Base-by-base conservation (phyloP, 2,888 invertebrate genomes). In the Cerceris rybyensis region DNA sequence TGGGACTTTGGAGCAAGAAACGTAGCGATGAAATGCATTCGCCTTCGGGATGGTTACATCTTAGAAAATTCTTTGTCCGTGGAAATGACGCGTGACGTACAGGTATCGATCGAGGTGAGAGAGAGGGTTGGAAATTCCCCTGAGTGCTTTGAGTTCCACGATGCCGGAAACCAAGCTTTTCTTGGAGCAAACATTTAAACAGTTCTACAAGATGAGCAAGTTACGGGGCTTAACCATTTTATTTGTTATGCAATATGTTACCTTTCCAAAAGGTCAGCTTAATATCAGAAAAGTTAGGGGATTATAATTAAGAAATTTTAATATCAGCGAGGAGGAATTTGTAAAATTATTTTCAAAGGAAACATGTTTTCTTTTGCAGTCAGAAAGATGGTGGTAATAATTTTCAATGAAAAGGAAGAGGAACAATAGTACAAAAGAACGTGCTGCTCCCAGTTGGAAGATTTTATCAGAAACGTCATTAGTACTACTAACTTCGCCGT, bases 51-150 rank as follows among this genome's bases (percentile, higher is more conserved):
- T 70, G 70, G 55, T 70, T 77, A 63, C 80, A 77, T 67, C 73
- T 73, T 16, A 43, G 75, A 70, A 72, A 74, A 50, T 78, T 81
- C 80, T 80, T 85, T 80, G 85, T 81, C 66, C 81, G 52, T 7
- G 42, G 43, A 70, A 69, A 64, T 63, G 28, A 69, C 65, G 11
- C 28, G 13, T 43, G 67, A 75, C 63, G 49, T 17, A 9, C 58
- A 17, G 16, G 28, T 55, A 39, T 57, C 28, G 8, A 57, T 42
- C 58, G 57, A 57, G 16, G 7, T 52, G 11, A 11, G 46, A 11
- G 11, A 46, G 46, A 46, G 11, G 46, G 9, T 46, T 28, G 28
- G 2, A 28, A 28, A 28, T 28, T 28, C 28, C 28, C 28, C 28
- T 1, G 28, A 28, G 28, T 28, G 28, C 28, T 28, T 28, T 28